Conservation (phyloP, 2,888 invertebrate genomes). For the Gari tellinella region DNA sequence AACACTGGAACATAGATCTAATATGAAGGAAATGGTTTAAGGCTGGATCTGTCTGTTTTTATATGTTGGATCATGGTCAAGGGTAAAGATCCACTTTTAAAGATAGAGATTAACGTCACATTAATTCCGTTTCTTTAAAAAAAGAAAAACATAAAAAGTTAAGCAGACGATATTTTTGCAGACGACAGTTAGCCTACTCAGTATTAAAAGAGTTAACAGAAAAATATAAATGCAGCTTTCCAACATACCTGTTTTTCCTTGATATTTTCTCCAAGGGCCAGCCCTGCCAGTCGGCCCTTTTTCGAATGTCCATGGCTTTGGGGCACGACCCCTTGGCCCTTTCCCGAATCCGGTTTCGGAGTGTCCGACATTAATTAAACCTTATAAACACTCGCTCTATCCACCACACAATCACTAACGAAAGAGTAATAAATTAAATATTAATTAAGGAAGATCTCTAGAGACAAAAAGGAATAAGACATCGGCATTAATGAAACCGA, state of each 20-base stretch:
- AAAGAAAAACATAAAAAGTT: too few relatives aligned
- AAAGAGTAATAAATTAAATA: not conserved
- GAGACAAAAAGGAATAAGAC: conserved; percentile 1
- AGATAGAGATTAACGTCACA: too few relatives aligned
- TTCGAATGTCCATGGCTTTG: conserved; percentile 24
- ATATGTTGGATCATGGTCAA: too few relatives aligned
- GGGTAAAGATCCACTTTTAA: too few relatives aligned
- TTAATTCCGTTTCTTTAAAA: too few relatives aligned
- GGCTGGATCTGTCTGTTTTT: too few relatives aligned
- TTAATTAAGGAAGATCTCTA: not conserved
- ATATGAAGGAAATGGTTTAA: too few relatives aligned
- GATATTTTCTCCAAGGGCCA: conserved; percentile 80
- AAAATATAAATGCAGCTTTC: not conserved
- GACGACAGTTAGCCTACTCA: too few relatives aligned
- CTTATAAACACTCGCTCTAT: not conserved
- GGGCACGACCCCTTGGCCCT: conserved; percentile 16
- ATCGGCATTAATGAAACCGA: not conserved
- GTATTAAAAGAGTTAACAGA: too few relatives aligned
- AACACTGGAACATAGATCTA: too few relatives aligned
- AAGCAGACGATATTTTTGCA: too few relatives aligned
- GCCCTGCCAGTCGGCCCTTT: conserved; percentile 77
- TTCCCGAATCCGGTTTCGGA: conserved; percentile 18
- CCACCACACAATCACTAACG: not conserved
- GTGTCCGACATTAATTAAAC: conserved; percentile 3
- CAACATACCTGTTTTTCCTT: conserved; percentile 82